Base-by-base conservation (phyloP, 1,140 invertebrate species). In the Tribolium castaneum region DNA sequence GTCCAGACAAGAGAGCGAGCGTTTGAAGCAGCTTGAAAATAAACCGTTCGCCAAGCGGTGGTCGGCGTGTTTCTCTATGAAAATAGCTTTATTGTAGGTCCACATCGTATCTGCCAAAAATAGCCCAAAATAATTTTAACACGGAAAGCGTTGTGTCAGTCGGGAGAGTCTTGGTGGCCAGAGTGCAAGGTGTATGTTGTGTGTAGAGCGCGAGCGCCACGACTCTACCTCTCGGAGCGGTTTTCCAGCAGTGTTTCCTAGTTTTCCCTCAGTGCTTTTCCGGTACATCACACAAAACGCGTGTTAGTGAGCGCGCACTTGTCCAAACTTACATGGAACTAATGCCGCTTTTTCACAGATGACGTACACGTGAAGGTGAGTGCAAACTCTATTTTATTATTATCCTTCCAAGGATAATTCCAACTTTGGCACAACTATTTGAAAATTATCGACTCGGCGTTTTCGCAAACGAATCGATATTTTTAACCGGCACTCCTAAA, bases 261-360 rank as follows among this genome's bases (percentile, higher is more conserved):
- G 81, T 80, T 82, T 83, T 80, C 82, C 79, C 78, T 66, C 80
- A 79, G 81, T 82, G 81, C 73, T 77, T 76, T 77, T 77, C 76
- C 76, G 76, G 76, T 56, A 56, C 19, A 52, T 59, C 70, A 71
- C 30, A 25, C 50, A 34, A 70, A 71, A 72, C 70, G 62, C 49
- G 30, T 50, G 66, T 72, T 51, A 51, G 73, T 71, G 72, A 16
- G 12, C 30, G 51, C 70, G 62, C 16, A 54, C 39, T 62, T 45
- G 14, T 49, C 12, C 22, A 25, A 34, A 72, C 6, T 71, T 77
- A 70, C 50, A 72, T 78, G 80, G 80, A 80, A 75, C 74, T 78
- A 82, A 82, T 82, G 81, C 80, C 78, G 80, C 74, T 56, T 73
- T 49, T 52, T 54, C 39, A 10, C 16, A 80, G 81, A 80, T 82